Evolutionary conservation across 2,113 vertebrate genomes (phyloP).

Genomic region (Phasianus colchicus): DNA sequence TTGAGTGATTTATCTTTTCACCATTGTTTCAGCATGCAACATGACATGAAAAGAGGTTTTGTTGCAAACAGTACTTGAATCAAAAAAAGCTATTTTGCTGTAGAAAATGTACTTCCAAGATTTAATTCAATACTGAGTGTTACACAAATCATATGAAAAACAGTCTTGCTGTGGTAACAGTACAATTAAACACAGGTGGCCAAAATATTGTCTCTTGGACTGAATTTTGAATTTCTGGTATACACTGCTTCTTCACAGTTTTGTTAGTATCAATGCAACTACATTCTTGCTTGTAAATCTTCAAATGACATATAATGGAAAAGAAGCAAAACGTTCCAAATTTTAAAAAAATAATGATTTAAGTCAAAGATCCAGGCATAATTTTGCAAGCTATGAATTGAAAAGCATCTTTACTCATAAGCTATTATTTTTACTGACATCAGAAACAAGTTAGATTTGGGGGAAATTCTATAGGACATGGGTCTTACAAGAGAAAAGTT

Average conservation of each 20-base stretch:
- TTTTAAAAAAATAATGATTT: rapidly evolving
- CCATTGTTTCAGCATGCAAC: slow-evolving; percentile 37
- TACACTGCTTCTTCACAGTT: background rate
- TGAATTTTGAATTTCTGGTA: slow-evolving; percentile 13
- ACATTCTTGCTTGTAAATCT: background rate
- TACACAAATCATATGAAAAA: slow-evolving; percentile 28
- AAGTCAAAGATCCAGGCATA: background rate
- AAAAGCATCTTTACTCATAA: background rate
- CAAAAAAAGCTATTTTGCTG: slow-evolving; percentile 29
- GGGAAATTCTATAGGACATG: background rate
- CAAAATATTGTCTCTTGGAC: slow-evolving; percentile 21
- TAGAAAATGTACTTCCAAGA: slow-evolving; percentile 49
- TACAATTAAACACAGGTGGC: slow-evolving; percentile 47
- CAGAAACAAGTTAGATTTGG: background rate
- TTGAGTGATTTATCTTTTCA: slow-evolving; percentile 15
- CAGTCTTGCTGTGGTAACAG: background rate
- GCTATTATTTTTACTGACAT: background rate
- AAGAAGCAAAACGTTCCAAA: background rate
- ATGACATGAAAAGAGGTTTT: slow-evolving; percentile 27
- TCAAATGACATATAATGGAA: background rate
- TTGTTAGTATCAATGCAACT: background rate
- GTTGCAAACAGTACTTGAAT: slow-evolving; percentile 31
- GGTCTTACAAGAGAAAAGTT: background rate
- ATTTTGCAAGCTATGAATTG: background rate
- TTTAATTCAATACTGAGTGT: slow-evolving; percentile 34